These are phyloP conservation scores for Thymelicus lineola DNA, from an alignment of 2,888 invertebrate species.

Conservation along the genomic window DNA sequence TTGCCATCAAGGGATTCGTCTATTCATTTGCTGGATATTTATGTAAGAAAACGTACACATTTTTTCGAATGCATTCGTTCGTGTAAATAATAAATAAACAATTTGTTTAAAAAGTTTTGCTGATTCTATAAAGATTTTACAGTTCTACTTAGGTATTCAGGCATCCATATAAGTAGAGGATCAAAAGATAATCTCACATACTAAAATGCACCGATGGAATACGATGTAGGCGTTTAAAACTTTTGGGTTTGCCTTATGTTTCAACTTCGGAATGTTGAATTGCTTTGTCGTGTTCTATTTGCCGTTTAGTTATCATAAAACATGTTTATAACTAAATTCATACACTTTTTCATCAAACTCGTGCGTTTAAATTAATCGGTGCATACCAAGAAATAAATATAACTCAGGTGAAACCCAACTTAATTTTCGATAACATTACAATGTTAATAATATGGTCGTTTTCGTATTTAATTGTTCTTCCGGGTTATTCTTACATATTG, in stretches of 20 bases:
- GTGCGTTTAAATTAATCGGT: slow-evolving; percentile 28
- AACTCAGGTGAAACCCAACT: neutral
- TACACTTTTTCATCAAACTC: slow-evolving; percentile 26
- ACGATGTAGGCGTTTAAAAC: slow-evolving; percentile 43
- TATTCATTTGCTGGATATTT: no score
- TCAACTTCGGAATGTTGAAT: slow-evolving; percentile 45
- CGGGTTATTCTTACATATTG: slow-evolving; percentile 12
- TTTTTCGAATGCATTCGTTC: no score
- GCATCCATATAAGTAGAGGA: slow-evolving; percentile 19
- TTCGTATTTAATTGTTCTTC: slow-evolving; percentile 14
- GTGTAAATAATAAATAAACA: no score
- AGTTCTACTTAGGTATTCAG: slow-evolving; percentile 20
- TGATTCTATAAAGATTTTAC: slow-evolving; percentile 13
- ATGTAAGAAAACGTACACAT: no score
- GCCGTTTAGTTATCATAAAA: slow-evolving; percentile 49
- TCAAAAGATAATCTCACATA: neutral
- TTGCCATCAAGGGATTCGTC: no score
- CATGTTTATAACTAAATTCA: slow-evolving; percentile 42
- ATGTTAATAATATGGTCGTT: slow-evolving; percentile 11
- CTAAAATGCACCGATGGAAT: slow-evolving; percentile 8
- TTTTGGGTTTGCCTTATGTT: slow-evolving; percentile 39
- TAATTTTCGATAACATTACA: slow-evolving; percentile 21
- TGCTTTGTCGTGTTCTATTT: slow-evolving; percentile 47
- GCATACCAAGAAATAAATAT: slow-evolving; percentile 27
- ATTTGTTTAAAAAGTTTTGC: neutral